Conservation (phyloP, 2,888 invertebrate genomes). For the Dendrolimus pini region DNA sequence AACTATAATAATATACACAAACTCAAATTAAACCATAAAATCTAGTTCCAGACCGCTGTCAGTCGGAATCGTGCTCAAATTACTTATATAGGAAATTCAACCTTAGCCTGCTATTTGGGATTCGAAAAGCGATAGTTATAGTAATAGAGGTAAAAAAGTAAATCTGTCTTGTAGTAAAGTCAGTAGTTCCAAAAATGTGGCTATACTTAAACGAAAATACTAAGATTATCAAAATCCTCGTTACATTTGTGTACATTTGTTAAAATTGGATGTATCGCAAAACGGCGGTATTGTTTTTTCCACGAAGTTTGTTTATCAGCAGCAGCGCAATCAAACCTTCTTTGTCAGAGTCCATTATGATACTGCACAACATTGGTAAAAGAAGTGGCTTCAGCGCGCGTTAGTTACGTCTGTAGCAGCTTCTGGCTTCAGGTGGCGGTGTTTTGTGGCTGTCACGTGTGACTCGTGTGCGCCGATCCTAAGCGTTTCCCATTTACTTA, state of each 20-base stretch:
- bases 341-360: conserved; percentile 23
- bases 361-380: conserved; percentile 12
- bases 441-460: conserved; percentile 10
- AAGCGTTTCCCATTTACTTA: background rate
- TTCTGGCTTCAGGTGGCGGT: conserved; percentile 19
- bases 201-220: conserved; percentile 21
- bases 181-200: conserved; percentile 22
- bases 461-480: conserved; percentile 1
- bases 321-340: conserved; percentile 22
- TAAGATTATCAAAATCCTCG: conserved; percentile 22
- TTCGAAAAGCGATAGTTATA: conserved; percentile 18
- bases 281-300: conserved; percentile 17
- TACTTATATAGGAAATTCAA: conserved; percentile 20
- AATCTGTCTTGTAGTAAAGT: conserved; percentile 21
- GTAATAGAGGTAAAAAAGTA: conserved; percentile 18
- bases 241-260: conserved; percentile 17
- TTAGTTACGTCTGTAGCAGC: conserved; percentile 20
- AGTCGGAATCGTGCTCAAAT: too few species aligned
- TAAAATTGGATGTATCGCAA: conserved; percentile 23
- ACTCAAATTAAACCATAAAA: too few species aligned
- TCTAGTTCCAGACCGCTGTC: too few species aligned
- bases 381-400: conserved; percentile 19
- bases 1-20: too few species aligned
- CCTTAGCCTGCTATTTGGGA: conserved; percentile 22
- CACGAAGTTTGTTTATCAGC: conserved; percentile 20